Evolutionary conservation across 2,113 vertebrate genomes (phyloP), one percentile per base, ranked within the genome.

Genomic region (Dermatemys mawii): DNA sequence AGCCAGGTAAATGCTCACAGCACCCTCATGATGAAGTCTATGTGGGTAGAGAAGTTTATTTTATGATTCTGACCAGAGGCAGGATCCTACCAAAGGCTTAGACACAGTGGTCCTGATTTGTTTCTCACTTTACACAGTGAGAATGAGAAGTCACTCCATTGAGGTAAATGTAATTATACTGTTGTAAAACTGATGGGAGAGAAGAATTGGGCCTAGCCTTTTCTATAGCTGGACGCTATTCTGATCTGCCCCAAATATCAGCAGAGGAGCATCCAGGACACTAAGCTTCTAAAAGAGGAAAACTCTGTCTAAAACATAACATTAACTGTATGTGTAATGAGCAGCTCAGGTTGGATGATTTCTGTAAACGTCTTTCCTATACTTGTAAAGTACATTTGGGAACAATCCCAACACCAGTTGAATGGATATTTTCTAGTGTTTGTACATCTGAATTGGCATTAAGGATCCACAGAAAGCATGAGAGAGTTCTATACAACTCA

Each of bases 21-120:
- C 49, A 78, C 44, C 84, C 75, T 49, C 9, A 55, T 67, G 27
- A 80, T 32, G 8, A 82, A 84, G 16, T 21, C 54, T 6, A 24
- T 46, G 84, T 75, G 91, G 84, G 67, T 82, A 22, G 88, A 79
- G 44, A 91, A 86, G n/a, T 53, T 93, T 46, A 81, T 91, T 94
- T 92, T 41, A 44, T 84, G 82, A 63, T 90, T 91, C 41, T 75
- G 57, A 82, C 78, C 27, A 38, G 84, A 89, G 54, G 60, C 12
- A 89, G 70, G 70, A 9, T 73, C 38, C 70, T 41, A 41, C 10
- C 22, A 41, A 78, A 95, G 83, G 50, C 11, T 87, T 32, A 94
- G 89, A 89, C 83, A 49, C 35, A 82, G 87, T 73, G 81, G 38
- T 12, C 16, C 9, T 41, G 70, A 41, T 22, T 73, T 38, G 6